These are phyloP conservation scores for Ceraclea dissimilis DNA, from an alignment of 2,888 invertebrate genomes.

Conservation along the genomic window DNA sequence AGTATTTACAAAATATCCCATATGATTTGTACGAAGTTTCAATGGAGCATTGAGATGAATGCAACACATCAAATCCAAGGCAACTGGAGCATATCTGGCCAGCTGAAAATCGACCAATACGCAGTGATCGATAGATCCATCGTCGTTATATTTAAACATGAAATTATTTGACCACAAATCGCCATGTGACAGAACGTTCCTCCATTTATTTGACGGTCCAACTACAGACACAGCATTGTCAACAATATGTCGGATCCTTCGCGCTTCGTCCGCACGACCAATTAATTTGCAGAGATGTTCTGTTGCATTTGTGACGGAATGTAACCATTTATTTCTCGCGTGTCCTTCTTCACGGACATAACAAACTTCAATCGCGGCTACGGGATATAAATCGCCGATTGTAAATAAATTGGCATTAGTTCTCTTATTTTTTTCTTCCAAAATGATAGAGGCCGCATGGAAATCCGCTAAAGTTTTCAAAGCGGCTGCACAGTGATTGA, in stretches of 20 bases:
- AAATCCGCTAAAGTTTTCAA: constrained; percentile 43
- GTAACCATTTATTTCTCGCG: constrained; percentile 36
- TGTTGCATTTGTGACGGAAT: constrained; percentile 36
- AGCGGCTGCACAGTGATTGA: constrained; percentile 41
- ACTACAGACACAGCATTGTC: constrained; percentile 31
- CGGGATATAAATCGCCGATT: constrained; percentile 28
- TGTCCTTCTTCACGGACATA: constrained; percentile 31
- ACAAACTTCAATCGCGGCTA: constrained; percentile 29
- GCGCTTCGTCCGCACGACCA: constrained; percentile 27
- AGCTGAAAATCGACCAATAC: constrained; percentile 64
- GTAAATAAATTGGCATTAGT: constrained; percentile 23
- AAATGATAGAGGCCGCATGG: constrained; percentile 46
- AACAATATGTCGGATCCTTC: constrained; percentile 31
- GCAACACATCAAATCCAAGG: constrained; percentile 53
- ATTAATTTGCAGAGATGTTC: constrained; percentile 35
- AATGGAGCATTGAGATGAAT: constrained; percentile 48
- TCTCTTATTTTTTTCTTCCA: constrained; percentile 35
- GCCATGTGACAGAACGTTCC: constrained; percentile 51
- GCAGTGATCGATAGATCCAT: constrained; percentile 46
- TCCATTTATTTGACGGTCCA: constrained; percentile 33
- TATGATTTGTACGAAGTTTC: constrained; percentile 37
- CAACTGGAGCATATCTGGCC: constrained; percentile 57
- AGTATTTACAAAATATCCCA: constrained; percentile 37
- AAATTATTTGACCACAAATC: constrained; percentile 60
- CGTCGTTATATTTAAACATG: constrained; percentile 43